phyloP scores from a whole-genome alignment of 2,888 invertebrate genomes.

The Schizaphis graminum region DNA sequence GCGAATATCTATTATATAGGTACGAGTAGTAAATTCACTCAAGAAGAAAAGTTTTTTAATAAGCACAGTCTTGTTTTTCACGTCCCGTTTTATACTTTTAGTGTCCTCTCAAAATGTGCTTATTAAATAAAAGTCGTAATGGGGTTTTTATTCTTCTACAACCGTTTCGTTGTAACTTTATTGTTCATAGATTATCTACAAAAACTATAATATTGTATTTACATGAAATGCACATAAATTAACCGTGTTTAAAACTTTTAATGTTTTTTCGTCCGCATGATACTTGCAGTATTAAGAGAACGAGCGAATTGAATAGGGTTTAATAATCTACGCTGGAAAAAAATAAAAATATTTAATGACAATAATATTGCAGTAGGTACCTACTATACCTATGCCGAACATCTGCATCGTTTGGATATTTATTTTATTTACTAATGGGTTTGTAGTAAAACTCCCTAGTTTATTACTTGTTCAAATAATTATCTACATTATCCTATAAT shows the following conservation, averaged over 20 bases:
- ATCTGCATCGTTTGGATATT: neutral
- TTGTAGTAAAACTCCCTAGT: neutral
- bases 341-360: neutral
- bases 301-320: neutral
- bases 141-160: constrained; percentile 25
- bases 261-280: neutral
- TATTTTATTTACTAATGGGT: neutral
- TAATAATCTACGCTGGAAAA: neutral
- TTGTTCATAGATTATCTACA: constrained; percentile 37
- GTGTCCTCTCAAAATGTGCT: constrained; percentile 47
- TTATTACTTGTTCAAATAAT: neutral
- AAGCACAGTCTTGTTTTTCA: constrained; percentile 41
- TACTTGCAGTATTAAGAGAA: neutral
- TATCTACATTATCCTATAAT: neutral
- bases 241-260: neutral
- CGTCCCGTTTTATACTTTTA: neutral
- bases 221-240: constrained; percentile 22
- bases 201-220: constrained; percentile 34
- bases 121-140: constrained; percentile 49
- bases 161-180: constrained; percentile 21
- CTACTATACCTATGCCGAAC: neutral
- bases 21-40: constrained; percentile 40
- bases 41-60: constrained; percentile 58
- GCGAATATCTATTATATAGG: neutral
- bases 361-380: neutral